Base-by-base conservation (phyloP, 2,113 vertebrate genomes). In the Pantherophis guttatus region DNA sequence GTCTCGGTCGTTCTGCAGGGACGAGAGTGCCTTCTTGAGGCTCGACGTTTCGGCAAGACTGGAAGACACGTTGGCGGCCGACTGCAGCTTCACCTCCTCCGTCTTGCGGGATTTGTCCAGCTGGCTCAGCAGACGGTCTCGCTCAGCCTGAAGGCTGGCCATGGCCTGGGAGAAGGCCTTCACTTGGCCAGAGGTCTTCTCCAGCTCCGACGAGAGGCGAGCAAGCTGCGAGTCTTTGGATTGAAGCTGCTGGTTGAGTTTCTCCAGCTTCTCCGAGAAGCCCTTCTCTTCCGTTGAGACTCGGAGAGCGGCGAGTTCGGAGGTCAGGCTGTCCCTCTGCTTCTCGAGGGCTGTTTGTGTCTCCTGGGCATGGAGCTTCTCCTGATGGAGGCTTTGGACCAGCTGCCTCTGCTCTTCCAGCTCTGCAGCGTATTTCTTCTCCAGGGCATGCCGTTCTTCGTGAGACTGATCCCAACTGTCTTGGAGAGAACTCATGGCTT, bases 401-500 rank as follows among this genome's bases (percentile, higher is more conserved):
- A 96, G 65, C 48, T 1, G 90, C 15, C 90, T 95, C 9, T 96
- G 96, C 48, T 97, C 92, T 55, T 96, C 96, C 86, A 98, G 70
- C 62, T 94, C 97, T 91, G 65, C 59, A 5, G 94, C 90, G 23
- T 97, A 96, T 91, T 97, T 97, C 92, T 90, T 96, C 87, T 96
- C 97, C 85, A 98, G 89, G 91, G 93, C 93, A 1, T 39, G 94
- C 90, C 98, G 96, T 88, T 98, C 98, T 92, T 96, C 98, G 3
- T 97, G 95, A 33, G 98, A 97, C 93, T 97, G 96, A 89, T 99
- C 99, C 96, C 98, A 97, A 94, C 98, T 98, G 62, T 98, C 97
- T 95, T 99, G 99, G 44, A 99, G 98, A 89, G 99, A 99, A 55
- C 97, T 98, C 99, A 99, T 99, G 93, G 99, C 98, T 94, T 97